A percentile compares a stretch with the other conserved stretches of the same genome.
These are phyloP conservation scores for Trididemnum nubilum DNA, from an alignment of 23 tunicate species.

Conservation along the genomic window DNA sequence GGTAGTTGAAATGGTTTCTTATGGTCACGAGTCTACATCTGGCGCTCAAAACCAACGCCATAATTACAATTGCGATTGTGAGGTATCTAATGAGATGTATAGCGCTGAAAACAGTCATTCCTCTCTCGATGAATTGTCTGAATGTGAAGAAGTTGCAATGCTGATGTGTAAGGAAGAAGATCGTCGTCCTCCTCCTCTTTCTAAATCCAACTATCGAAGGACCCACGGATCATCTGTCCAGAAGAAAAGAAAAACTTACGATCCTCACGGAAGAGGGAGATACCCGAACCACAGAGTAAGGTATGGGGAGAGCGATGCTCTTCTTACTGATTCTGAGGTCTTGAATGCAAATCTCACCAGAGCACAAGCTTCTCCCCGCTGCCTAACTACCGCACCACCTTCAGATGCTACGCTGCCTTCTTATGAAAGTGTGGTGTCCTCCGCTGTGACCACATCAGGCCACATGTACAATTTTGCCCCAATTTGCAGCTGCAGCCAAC, in stretches of 20 bases:
- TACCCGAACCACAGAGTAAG: neutral
- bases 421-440: slow-evolving; percentile 71
- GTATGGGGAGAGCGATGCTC: slow-evolving; percentile 14
- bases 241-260: neutral
- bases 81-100: neutral
- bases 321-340: slow-evolving; percentile 41
- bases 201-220: neutral
- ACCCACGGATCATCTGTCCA: neutral
- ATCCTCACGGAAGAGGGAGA: too few species aligned
- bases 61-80: neutral
- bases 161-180: slow-evolving; percentile 24
- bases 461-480: slow-evolving; percentile 18
- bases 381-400: neutral
- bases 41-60: neutral
- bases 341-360: neutral
- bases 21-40: too few species aligned
- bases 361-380: neutral
- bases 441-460: neutral
- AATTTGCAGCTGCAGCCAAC: neutral
- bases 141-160: slow-evolving; percentile 60
- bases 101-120: neutral
- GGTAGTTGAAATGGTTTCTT: too few species aligned
- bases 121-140: slow-evolving; percentile 44
- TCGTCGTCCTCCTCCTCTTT: neutral
- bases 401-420: slow-evolving; percentile 53